Conservation (phyloP, 2,113 vertebrate genomes). For the Reinhardtius hippoglossoides region DNA sequence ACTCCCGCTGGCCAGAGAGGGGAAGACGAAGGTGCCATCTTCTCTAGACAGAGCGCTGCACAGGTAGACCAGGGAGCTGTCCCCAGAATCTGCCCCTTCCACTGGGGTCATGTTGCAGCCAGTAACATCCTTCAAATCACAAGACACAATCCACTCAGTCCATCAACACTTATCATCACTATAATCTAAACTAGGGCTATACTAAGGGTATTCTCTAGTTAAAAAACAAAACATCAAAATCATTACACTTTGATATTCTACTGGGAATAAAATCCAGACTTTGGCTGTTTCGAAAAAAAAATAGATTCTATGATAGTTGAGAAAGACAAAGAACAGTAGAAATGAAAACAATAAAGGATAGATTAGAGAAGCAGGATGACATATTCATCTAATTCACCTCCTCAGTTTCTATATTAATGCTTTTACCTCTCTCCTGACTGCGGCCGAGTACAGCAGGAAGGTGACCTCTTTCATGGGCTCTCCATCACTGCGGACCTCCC, state of each 20-base stretch:
- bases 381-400: neutral
- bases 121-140: constrained; percentile 83
- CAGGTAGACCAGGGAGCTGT: constrained; percentile 86
- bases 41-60: constrained; percentile 91
- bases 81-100: constrained; percentile 86
- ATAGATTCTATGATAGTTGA: neutral
- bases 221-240: neutral
- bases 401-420: neutral
- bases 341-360: neutral
- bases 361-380: too few relatives aligned
- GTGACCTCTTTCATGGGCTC: constrained; percentile 98
- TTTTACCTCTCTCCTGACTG: constrained; percentile 87
- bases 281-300: neutral
- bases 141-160: neutral
- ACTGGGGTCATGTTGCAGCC: constrained; percentile 89
- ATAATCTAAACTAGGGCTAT: neutral
- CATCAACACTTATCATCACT: neutral
- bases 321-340: neutral
- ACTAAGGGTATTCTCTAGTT: neutral
- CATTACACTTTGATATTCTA: neutral
- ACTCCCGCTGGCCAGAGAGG: constrained; percentile 92
- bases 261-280: neutral
- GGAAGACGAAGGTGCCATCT: constrained; percentile 92
- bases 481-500: constrained; percentile 94
- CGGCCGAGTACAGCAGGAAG: constrained; percentile 94